A percentile compares a stretch with the other conserved stretches of the same genome.
phyloP scores from a whole-genome alignment of 1,140 invertebrate genomes.

The Lepidotrigona ventralis region DNA sequence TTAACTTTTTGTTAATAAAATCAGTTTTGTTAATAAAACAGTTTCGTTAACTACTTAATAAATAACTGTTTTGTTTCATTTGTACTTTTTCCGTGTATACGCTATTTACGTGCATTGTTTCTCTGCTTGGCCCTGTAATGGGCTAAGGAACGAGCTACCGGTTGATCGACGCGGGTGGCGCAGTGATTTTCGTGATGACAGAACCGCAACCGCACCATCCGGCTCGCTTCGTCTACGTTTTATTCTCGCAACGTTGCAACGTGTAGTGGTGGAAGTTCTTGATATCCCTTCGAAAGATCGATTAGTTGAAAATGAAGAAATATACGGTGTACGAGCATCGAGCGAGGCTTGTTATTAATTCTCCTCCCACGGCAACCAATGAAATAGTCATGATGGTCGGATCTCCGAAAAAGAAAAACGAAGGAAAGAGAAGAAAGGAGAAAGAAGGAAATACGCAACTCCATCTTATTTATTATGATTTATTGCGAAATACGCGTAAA shows the following conservation, averaged over 20 bases:
- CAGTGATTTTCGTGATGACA: constrained; percentile 47
- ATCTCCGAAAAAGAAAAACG: neutral
- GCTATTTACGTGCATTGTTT: neutral
- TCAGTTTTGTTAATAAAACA: no score
- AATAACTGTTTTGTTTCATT: no score
- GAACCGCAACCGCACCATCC: constrained; percentile 34
- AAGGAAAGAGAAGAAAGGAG: no score
- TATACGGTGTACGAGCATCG: neutral
- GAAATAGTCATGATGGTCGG: neutral
- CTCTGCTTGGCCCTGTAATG: neutral
- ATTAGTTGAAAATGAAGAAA: constrained; percentile 34
- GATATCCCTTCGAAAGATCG: constrained; percentile 26
- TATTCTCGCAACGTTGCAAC: neutral
- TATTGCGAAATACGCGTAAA: constrained; percentile 16
- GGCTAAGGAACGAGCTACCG: constrained; percentile 15
- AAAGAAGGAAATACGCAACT: neutral
- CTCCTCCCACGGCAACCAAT: neutral
- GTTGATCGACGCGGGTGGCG: constrained; percentile 55
- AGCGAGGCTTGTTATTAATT: constrained; percentile 27
- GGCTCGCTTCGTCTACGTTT: constrained; percentile 19
- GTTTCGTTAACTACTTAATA: no score
- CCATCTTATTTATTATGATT: constrained; percentile 19
- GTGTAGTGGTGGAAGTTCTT: neutral
- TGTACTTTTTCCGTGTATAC: no score
- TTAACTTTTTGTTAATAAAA: no score